Base-by-base conservation (phyloP, 2,888 invertebrate species). In the Diabrotica balteata region DNA sequence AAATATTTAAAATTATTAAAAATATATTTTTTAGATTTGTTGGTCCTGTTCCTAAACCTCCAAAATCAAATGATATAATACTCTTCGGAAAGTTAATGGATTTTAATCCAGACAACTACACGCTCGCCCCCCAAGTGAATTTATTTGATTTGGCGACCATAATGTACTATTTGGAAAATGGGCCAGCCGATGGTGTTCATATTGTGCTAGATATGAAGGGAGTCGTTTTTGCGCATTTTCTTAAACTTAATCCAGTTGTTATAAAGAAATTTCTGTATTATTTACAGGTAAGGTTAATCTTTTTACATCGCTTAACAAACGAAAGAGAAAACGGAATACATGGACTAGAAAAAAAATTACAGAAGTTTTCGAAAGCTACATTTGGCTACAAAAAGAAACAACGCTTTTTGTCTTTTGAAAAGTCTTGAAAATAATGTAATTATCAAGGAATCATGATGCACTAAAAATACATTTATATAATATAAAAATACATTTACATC, bases 221-320 rank as follows among this genome's bases (percentile, higher is more conserved):
- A 0, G 84, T 89, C 8, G 84, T 86, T 0, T 81, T 93, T 17
- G 88, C 88, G 0, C 93, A 93, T 76, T 81, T 91, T 4, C 86
- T 89, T 7, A 87, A 88, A 75, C 81, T 92, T 2, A 90, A 88
- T 67, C 80, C 91, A 0, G 84, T 89, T 73, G 86, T 88, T 2
- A 82, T 92, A 71, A 91, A 90, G 74, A 92, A 91, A 79, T 90
- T 89, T 73, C 84, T 92, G 8, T 88, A 86, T 72, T 93, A 88
- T 76, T 79, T 93, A 47, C 91, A 91, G 86, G 90, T 89, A 76
- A 70, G 42, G 1, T 32, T 32, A 32, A 32, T 32, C 32, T 32
- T 32, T 32, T 32, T 32, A 2, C 2, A 32, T 32, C 4, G 32
- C 32, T 32, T n/a, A n/a, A n/a, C n/a, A 32, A 32, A 32, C 32